Conservation (phyloP, 2,888 invertebrate species). For the Ryuthela nishihirai region DNA sequence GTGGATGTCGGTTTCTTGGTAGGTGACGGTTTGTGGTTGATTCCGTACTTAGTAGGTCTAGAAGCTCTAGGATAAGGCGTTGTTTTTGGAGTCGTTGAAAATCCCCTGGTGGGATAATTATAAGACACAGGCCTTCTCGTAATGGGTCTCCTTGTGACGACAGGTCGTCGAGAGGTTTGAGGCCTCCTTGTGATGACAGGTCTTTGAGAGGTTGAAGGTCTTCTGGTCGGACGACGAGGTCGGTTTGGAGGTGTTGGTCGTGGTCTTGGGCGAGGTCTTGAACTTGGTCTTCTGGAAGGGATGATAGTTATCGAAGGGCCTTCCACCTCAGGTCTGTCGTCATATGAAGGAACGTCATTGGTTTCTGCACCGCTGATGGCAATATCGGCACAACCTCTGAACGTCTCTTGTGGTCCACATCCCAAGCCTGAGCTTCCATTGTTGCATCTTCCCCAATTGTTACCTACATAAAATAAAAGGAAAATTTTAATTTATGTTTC, state of each 20-base stretch:
- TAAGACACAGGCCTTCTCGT: slow-evolving; percentile 15
- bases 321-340: slow-evolving; percentile 9
- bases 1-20: slow-evolving; percentile 28
- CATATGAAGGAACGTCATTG: slow-evolving; percentile 19
- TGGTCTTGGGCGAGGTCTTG: neutral
- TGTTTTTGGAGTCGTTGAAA: no score
- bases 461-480: slow-evolving; percentile 43
- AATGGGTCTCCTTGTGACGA: slow-evolving; percentile 12
- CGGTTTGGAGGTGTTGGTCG: neutral
- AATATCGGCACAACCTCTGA: slow-evolving; percentile 42
- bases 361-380: slow-evolving; percentile 20
- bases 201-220: neutral
- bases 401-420: slow-evolving; percentile 43
- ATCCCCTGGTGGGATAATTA: neutral
- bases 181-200: neutral
- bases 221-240: neutral
- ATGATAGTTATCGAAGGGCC: slow-evolving; percentile 26
- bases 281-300: slow-evolving; percentile 16
- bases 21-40: neutral
- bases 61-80: slow-evolving; percentile 14
- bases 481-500: neutral
- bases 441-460: slow-evolving; percentile 42
- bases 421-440: slow-evolving; percentile 40
- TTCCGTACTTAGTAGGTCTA: slow-evolving; percentile 9
- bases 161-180: neutral